phyloP scores from a whole-genome alignment of 2,113 vertebrate species.

The Tenebrosternarchus preto region DNA sequence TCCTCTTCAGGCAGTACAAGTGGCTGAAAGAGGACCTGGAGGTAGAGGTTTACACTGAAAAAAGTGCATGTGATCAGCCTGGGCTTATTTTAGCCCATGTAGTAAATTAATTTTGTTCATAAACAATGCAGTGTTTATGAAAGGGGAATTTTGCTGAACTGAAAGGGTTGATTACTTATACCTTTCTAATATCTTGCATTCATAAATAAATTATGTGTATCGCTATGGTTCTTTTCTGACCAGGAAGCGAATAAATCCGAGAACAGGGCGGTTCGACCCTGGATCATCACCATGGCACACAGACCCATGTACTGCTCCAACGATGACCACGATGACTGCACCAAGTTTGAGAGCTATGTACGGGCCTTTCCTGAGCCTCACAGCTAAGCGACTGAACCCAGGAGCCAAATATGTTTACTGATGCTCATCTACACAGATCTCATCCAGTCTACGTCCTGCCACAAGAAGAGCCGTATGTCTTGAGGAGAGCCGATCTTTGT shows the following conservation, averaged over 20 bases:
- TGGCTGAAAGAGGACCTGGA: conserved; percentile 84
- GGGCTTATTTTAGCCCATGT: background rate
- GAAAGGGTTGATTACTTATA: background rate
- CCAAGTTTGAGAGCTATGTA: conserved; percentile 77
- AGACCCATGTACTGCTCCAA: conserved; percentile 92
- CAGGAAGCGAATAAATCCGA: conserved; percentile 76
- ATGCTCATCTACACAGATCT: background rate
- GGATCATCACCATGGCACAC: conserved; percentile 92
- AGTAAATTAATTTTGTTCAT: background rate
- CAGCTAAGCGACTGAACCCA: background rate
- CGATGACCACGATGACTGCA: conserved; percentile 84
- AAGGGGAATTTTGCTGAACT: background rate
- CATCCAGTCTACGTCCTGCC: background rate
- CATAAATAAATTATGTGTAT: background rate
- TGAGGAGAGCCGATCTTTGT: too few relatives aligned
- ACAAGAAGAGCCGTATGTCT: background rate
- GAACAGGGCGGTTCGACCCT: conserved; percentile 72
- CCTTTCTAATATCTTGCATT: background rate
- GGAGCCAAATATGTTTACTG: background rate
- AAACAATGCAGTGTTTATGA: background rate
- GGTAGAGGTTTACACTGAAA: conserved; percentile 63
- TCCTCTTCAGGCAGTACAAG: conserved; percentile 79
- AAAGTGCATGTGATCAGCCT: background rate
- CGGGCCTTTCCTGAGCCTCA: conserved; percentile 18
- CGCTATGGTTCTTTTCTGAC: background rate